Base-by-base conservation (phyloP, 2,113 vertebrate genomes). In the Zingel zingel region DNA sequence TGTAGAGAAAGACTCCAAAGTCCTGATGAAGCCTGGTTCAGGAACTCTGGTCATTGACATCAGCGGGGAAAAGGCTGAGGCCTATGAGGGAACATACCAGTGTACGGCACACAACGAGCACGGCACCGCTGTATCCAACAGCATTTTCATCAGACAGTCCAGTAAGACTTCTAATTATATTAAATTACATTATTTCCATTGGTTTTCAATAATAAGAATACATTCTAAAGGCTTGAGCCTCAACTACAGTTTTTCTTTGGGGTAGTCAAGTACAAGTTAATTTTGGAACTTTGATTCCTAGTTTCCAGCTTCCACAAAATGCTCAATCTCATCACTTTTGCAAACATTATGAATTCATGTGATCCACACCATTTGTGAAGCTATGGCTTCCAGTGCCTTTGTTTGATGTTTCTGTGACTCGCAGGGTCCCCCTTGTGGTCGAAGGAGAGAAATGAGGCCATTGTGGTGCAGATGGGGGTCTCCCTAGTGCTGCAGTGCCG, bases 351-450 rank as follows among this genome's bases (percentile, higher is more conserved):
- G 23, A 58, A 59, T 51, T 4, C 23, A 51, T 77, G 11, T 58
- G 0, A 27, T 30, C 2, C 10, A 51, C 7, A 47, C 27, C 14
- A 9, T 18, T 47, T 39, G 5, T 18, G 0, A 21, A 33, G 0
- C 30, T 23, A 1, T 23, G 16, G 47, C 47, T 45, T 79, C 43
- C 27, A 72, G 21, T 25, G 1, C 36, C 27, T 76, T 79, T 79
- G 54, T 76, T 67, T 89, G 82, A 72, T 16, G 13, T 72, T 79
- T 73, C 2, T 73, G 79, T 77, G 77, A 93, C 91, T 93, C 86
- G 0, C 90, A 99, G 98, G 97, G 87, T 99, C 98, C 39, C 98
- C 98, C 80, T 94, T 99, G 90, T 99, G 98, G 98, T 97, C 97
- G 0, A 99, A 99, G 94, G 98, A 99, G 93, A 98, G 94, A 88